phyloP scores from a whole-genome alignment of 2,888 invertebrate genomes.

The Spisula solida region DNA sequence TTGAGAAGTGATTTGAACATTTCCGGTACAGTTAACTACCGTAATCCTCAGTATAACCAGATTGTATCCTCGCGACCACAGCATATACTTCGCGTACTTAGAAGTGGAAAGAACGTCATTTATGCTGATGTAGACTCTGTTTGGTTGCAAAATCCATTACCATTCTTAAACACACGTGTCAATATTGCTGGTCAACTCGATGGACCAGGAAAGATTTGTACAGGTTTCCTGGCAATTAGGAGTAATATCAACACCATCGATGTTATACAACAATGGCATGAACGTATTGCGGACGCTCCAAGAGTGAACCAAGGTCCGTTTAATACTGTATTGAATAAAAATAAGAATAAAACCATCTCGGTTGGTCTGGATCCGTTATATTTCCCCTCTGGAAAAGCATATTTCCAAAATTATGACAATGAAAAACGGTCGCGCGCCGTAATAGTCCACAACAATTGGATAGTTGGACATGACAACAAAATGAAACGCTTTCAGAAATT shows the following conservation, averaged over 20 bases:
- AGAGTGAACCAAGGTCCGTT: not conserved
- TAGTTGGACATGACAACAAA: not conserved
- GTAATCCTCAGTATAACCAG: not conserved
- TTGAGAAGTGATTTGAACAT: slow-evolving; percentile 2
- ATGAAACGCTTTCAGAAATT: not conserved
- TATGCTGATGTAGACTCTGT: slow-evolving; percentile 3
- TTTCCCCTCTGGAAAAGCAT: not conserved
- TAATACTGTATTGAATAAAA: not conserved
- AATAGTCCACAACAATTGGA: not conserved
- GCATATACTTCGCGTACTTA: not conserved
- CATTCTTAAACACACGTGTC: not conserved
- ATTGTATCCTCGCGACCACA: not conserved
- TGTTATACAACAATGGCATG: not conserved
- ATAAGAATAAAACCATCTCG: not conserved
- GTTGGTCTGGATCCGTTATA: not conserved
- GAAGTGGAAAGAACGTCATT: not conserved
- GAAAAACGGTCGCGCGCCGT: not conserved
- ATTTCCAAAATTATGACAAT: not conserved
- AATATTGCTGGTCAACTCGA: not conserved
- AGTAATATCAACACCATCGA: not conserved
- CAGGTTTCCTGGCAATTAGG: not conserved
- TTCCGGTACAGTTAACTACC: not conserved
- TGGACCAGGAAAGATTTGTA: not conserved
- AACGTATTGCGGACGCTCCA: not conserved
- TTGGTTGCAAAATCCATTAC: slow-evolving; percentile 5